Percentiles rank a stretch among this genome's conserved stretches.
Conservation (phyloP, 2,888 invertebrate genomes). For the Lypha dubia region DNA sequence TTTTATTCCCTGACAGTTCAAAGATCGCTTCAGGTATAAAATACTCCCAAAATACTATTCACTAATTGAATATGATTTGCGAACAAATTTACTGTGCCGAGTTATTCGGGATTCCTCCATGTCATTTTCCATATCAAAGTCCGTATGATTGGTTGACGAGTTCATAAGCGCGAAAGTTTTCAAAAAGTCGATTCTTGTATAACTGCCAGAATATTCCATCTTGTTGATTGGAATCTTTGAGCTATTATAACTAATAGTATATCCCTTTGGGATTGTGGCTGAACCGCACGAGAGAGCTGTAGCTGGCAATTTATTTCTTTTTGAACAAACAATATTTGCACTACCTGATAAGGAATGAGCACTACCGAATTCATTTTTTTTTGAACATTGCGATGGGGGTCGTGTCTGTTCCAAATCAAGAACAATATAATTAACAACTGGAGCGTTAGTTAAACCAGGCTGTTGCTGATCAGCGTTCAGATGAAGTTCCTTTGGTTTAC, state of each 20-base stretch:
- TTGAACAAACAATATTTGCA: constrained; percentile 8
- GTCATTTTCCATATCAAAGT: constrained; percentile 86
- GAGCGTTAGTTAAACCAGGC: constrained; percentile 72
- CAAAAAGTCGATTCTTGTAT: constrained; percentile 92
- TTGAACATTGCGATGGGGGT: constrained; percentile 76
- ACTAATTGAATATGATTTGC: constrained; percentile 86
- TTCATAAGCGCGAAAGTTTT: constrained; percentile 95
- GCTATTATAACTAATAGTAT: constrained; percentile 54
- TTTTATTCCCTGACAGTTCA: too few relatives aligned
- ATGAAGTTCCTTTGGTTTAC: constrained; percentile 33
- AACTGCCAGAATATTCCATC: constrained; percentile 76
- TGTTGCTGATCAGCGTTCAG: constrained; percentile 26
- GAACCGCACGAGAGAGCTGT: constrained; percentile 42
- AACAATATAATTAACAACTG: constrained; percentile 82
- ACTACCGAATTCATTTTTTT: constrained; percentile 75
- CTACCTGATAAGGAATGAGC: constrained; percentile 72
- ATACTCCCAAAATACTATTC: too few relatives aligned
- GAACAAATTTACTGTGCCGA: constrained; percentile 89
- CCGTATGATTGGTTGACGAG: constrained; percentile 83
- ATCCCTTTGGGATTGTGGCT: constrained; percentile 64
- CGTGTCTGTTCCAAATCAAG: constrained; percentile 82
- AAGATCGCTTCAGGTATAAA: too few relatives aligned
- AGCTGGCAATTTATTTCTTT: constrained; percentile 3
- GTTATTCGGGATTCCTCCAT: constrained; percentile 90
- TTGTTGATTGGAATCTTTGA: constrained; percentile 51